phyloP scores from a whole-genome alignment of 2,113 vertebrate genomes.

The Circaetus gallicus region DNA sequence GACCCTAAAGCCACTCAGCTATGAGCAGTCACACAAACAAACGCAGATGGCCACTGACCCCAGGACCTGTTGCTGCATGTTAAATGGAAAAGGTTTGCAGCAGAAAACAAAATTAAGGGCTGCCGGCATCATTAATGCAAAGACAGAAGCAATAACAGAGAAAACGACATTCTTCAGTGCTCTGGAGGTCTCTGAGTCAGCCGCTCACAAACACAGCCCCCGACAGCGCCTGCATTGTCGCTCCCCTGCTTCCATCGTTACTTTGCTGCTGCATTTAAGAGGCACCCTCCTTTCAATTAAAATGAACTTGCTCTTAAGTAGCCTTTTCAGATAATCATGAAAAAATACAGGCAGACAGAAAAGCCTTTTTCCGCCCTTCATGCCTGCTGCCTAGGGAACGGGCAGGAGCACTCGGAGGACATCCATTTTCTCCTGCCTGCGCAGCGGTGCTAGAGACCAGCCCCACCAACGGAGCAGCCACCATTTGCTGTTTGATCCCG shows the following conservation, averaged over 20 bases:
- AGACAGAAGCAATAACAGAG: neutral
- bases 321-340: neutral
- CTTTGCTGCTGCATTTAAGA: neutral
- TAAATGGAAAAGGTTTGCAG: neutral
- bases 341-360: neutral
- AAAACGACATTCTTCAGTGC: neutral
- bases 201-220: neutral
- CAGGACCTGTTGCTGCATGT: neutral
- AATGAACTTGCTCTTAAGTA: neutral
- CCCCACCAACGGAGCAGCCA: fast-evolving
- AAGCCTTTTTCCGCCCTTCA: neutral
- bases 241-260: neutral
- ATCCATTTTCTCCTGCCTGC: neutral
- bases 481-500: neutral
- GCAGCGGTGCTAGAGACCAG: neutral
- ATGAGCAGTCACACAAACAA: neutral
- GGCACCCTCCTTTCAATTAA: neutral
- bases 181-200: neutral
- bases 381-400: neutral
- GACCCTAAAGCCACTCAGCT: neutral
- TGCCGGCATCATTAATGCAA: neutral
- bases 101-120: neutral
- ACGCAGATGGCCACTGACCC: neutral
- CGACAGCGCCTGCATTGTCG: fast-evolving
- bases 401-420: neutral